A percentile compares a stretch with the other conserved stretches of the same genome.
These are phyloP conservation scores for Solenopsis fugax DNA, from an alignment of 1,140 invertebrate species.

Conservation along the genomic window DNA sequence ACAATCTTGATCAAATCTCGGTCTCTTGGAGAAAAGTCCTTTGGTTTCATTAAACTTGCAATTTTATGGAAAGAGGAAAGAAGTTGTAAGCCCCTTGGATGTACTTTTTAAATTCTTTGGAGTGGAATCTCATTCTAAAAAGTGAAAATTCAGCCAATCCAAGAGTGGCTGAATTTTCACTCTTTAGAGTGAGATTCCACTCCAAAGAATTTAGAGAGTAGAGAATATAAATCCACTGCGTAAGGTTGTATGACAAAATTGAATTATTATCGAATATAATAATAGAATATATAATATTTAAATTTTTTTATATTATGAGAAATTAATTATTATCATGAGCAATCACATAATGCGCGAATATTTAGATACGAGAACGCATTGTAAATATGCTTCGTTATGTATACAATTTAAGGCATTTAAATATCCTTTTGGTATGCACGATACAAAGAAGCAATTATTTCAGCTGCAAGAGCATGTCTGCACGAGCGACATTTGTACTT, in stretches of 20 bases:
- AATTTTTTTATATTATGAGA: neutral
- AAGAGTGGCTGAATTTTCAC: too few species aligned
- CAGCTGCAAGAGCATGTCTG: slow-evolving; percentile 71
- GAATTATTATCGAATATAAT: neutral
- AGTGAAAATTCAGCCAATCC: too few species aligned
- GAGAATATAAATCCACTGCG: too few species aligned
- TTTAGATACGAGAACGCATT: neutral
- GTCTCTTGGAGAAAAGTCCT: neutral
- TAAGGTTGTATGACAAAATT: too few species aligned
- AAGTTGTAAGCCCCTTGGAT: neutral
- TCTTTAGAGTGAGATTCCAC: too few species aligned
- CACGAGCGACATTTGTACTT: slow-evolving; percentile 66
- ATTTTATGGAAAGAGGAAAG: neutral
- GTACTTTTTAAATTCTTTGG: neutral
- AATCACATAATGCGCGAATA: neutral
- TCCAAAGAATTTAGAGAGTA: too few species aligned
- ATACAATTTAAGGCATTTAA: neutral
- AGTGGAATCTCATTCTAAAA: too few species aligned
- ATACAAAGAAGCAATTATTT: slow-evolving; percentile 39
- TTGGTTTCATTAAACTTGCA: neutral
- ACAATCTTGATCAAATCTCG: neutral
- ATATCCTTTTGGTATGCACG: neutral
- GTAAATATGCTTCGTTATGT: neutral
- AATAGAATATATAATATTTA: neutral
- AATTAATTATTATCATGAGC: neutral